Percentiles rank a stretch among this genome's conserved stretches.
phyloP scores from a whole-genome alignment of 2,888 invertebrate genomes.

The Drosophila siamana region DNA sequence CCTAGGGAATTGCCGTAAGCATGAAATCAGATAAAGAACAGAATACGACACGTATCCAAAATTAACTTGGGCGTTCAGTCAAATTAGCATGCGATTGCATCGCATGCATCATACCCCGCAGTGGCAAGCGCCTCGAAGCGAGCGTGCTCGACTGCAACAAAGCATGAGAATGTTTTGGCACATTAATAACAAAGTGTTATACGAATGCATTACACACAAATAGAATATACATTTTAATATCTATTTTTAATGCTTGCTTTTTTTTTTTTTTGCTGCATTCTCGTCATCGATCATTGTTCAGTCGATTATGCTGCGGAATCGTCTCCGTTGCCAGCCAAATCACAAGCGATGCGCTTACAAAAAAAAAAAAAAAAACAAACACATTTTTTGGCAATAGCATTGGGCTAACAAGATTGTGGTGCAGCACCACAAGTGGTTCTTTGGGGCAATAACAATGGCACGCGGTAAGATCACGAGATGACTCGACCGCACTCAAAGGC shows the following conservation, averaged over 20 bases:
- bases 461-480: slow-evolving; percentile 73
- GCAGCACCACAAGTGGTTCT: slow-evolving; percentile 1
- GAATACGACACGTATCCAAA: slow-evolving; percentile 4
- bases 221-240: no score
- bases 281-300: neutral
- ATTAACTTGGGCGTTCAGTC: slow-evolving; percentile 9
- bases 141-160: neutral
- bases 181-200: no score
- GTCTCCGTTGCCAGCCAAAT: slow-evolving; percentile 11
- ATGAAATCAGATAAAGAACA: slow-evolving; percentile 4
- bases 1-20: neutral
- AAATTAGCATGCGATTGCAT: slow-evolving; percentile 12
- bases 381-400: slow-evolving; percentile 8
- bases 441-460: slow-evolving; percentile 40
- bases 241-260: no score
- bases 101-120: slow-evolving; percentile 7
- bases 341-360: slow-evolving; percentile 1
- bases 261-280: no score
- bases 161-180: no score
- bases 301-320: slow-evolving; percentile 4
- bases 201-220: no score
- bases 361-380: slow-evolving; percentile 1
- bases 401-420: neutral
- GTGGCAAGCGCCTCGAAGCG: neutral
- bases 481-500: slow-evolving; percentile 38